Percentiles rank a stretch among this genome's conserved stretches.
Conservation (phyloP, 2,888 invertebrate genomes). For the Lasioglossum oenotherae region DNA sequence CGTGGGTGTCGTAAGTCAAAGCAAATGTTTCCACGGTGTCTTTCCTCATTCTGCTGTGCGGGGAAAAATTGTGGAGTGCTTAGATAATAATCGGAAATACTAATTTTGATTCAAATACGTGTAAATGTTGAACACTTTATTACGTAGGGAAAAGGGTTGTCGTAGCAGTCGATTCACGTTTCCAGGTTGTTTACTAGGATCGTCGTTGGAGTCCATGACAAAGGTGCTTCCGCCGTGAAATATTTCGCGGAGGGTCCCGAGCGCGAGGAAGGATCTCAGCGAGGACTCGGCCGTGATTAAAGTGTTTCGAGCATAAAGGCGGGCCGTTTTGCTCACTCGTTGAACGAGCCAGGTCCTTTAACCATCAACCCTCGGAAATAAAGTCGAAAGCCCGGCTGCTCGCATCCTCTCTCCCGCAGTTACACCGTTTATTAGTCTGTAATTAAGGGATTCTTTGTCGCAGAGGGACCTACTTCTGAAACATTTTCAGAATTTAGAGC, state of each 20-base stretch:
- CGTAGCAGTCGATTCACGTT: background rate
- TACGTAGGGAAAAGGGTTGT: background rate
- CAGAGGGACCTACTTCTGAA: slow-evolving; percentile 28
- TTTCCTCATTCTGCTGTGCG: too few relatives aligned
- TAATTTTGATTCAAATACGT: background rate
- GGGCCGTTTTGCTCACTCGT: background rate
- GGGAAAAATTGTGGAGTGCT: background rate
- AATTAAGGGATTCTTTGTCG: slow-evolving; percentile 51
- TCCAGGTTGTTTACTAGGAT: background rate
- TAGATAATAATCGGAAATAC: background rate
- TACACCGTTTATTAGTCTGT: slow-evolving; percentile 47
- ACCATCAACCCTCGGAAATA: slow-evolving; percentile 47
- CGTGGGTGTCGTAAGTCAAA: background rate
- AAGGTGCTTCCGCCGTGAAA: background rate
- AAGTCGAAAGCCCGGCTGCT: slow-evolving; percentile 24
- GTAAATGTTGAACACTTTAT: background rate
- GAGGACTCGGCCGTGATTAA: slow-evolving; percentile 47
- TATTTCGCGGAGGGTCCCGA: background rate
- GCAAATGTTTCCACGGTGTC: background rate
- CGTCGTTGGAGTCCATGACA: background rate
- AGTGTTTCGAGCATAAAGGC: slow-evolving; percentile 53
- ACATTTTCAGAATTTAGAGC: slow-evolving; percentile 40
- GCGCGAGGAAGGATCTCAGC: slow-evolving; percentile 13
- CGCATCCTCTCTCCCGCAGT: background rate
- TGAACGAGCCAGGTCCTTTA: slow-evolving; percentile 33